A percentile compares a stretch with the other conserved stretches of the same genome.
phyloP scores from a whole-genome alignment of 2,888 invertebrate genomes.

The Leptopterna dolabrata region DNA sequence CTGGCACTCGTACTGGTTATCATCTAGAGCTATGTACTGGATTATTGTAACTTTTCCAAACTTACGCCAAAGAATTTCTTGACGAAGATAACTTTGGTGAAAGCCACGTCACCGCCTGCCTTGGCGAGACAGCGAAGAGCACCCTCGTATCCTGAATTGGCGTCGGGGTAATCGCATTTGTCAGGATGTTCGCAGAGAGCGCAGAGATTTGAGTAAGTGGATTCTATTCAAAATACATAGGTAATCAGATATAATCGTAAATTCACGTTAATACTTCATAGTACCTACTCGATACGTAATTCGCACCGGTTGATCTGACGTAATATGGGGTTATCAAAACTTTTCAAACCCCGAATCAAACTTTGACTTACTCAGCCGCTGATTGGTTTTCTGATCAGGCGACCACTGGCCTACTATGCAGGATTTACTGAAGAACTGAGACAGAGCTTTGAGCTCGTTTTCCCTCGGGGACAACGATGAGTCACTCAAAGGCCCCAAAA shows the following conservation, averaged over 20 bases:
- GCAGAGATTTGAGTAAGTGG: conserved; percentile 81
- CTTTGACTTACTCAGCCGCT: conserved; percentile 79
- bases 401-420: conserved; percentile 90
- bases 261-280: no score
- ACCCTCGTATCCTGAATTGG: conserved; percentile 87
- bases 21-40: no score
- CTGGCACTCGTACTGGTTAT: no score
- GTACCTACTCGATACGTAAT: no score
- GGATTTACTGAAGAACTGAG: conserved; percentile 82
- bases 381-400: conserved; percentile 77
- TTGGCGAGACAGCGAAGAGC: conserved; percentile 84
- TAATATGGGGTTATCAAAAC: no score
- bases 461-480: conserved; percentile 78
- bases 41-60: no score
- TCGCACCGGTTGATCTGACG: no score
- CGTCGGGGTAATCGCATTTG: conserved; percentile 84
- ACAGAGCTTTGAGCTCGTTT: conserved; percentile 84
- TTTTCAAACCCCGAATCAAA: no score
- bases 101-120: conserved; percentile 86
- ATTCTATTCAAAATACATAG: conserved; percentile 30
- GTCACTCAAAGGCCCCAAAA: conserved; percentile 77
- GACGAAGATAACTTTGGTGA: conserved; percentile 85
- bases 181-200: conserved; percentile 81
- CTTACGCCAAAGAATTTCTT: conserved; percentile 82
- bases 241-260: no score